These are phyloP conservation scores for Etia nguti DNA, from an alignment of 2,113 vertebrate genomes.

Conservation along the genomic window DNA sequence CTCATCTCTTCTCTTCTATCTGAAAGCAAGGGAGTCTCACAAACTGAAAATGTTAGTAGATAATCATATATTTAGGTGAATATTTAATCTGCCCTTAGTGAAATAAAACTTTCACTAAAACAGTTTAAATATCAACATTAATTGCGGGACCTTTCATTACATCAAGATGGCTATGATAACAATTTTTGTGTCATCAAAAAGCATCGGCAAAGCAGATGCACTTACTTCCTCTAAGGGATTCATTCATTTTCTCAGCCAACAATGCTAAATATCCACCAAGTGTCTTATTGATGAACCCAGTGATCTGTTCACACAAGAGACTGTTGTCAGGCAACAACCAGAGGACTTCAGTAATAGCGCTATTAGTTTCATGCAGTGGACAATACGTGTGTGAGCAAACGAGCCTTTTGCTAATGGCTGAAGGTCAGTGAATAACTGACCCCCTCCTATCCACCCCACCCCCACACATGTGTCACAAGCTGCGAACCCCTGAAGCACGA, in stretches of 20 bases:
- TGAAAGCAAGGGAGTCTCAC: too few relatives aligned
- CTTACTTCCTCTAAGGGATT: neutral
- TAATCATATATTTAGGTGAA: too few relatives aligned
- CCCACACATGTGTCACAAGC: neutral
- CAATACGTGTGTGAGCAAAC: neutral
- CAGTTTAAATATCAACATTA: neutral
- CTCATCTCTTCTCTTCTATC: too few relatives aligned
- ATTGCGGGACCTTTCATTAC: neutral
- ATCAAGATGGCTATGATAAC: neutral
- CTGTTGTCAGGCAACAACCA: neutral
- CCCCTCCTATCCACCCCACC: neutral
- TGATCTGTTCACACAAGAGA: slow-evolving; percentile 10
- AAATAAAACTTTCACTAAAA: neutral
- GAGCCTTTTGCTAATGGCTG: neutral
- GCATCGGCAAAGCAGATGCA: neutral
- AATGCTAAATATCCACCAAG: neutral
- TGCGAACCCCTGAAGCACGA: neutral
- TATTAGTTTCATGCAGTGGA: neutral
- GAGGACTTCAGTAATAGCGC: neutral
- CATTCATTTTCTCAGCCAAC: slow-evolving; percentile 10
- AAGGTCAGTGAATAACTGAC: slow-evolving; percentile 38
- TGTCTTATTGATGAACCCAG: slow-evolving; percentile 19
- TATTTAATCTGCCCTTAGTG: too few relatives aligned
- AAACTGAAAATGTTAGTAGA: too few relatives aligned
- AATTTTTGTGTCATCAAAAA: neutral